Base-by-base conservation (phyloP, 2,797 vertebrate genomes). In the Lophius americanus region DNA sequence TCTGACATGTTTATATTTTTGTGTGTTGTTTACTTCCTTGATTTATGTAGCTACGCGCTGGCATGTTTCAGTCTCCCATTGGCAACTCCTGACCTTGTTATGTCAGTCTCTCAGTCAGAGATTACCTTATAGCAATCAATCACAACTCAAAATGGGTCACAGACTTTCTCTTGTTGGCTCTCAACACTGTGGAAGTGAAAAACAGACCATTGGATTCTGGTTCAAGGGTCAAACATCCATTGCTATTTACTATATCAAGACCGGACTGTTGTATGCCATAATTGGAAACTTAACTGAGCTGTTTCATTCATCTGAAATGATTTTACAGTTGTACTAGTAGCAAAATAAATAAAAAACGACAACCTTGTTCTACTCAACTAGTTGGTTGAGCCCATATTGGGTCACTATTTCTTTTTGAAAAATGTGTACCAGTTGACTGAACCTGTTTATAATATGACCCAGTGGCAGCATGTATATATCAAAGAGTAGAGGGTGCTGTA, bases 41-140 rank as follows among this genome's bases (percentile, higher is more conserved):
- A 62, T 81, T 64, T 83, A 64, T 81, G 61, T 42, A 68, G 65
- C 55, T 79, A 68, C 72, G 64, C 73, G 51, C 56, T 62, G 83
- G 70, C 78, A 80, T 62, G 69, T 85, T 70, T 80, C 76, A 23
- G 13, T 84, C 74, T 88, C 74, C 83, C 82, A 55, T 77, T 84
- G 81, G 82, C 86, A 75, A 73, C 67, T 79, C 62, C 64, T 86
- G 87, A 85, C 88, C 84, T 80, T 83, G 80, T 90, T 90, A 66
- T 88, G 87, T 90, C 90, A 89, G 72, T 82, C 68, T 82, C 60
- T 57, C 54, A 54, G 67, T 43, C 59, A 66, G 64, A 85, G 78
- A 67, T 49, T 79, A 43, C 77, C 68, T 47, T 60, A 56, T 69
- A 82, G 86, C 78, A 84, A 81, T 88, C 88, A 85, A 66, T 81